phyloP scores from a whole-genome alignment of 2,888 invertebrate species.

The Trichacis sp. region DNA sequence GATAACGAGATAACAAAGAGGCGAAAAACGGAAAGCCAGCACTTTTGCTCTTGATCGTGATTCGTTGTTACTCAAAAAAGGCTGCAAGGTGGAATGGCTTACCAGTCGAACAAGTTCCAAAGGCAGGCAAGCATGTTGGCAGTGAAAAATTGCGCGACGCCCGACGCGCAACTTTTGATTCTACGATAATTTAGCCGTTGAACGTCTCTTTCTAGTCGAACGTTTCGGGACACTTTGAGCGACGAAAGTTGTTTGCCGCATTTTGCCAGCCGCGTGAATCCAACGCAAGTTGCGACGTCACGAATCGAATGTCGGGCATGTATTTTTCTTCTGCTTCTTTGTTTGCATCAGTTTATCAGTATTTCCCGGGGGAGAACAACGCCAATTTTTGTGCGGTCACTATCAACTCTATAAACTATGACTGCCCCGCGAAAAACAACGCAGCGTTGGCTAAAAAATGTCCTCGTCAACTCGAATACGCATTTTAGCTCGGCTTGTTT shows the following conservation, averaged over 20 bases:
- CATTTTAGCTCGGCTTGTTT: neutral
- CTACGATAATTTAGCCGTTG: neutral
- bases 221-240: neutral
- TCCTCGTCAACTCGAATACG: neutral
- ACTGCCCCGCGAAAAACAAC: neutral
- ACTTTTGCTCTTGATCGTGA: too few relatives aligned
- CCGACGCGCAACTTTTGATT: neutral
- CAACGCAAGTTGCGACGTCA: neutral
- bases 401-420: slow-evolving; percentile 1
- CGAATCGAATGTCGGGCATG: neutral
- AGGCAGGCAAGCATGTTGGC: slow-evolving; percentile 74
- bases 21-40: neutral
- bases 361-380: slow-evolving; percentile 10
- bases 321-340: slow-evolving; percentile 4
- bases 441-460: neutral
- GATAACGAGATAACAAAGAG: slow-evolving; percentile 5
- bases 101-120: slow-evolving; percentile 76
- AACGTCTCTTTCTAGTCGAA: neutral
- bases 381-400: slow-evolving; percentile 19
- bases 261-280: neutral
- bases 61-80: too few relatives aligned
- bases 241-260: neutral
- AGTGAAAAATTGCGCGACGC: neutral
- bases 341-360: slow-evolving; percentile 8
- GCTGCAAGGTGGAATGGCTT: too few relatives aligned